Conservation (phyloP, 2,888 invertebrate genomes). For the Stenichneumon culpator region DNA sequence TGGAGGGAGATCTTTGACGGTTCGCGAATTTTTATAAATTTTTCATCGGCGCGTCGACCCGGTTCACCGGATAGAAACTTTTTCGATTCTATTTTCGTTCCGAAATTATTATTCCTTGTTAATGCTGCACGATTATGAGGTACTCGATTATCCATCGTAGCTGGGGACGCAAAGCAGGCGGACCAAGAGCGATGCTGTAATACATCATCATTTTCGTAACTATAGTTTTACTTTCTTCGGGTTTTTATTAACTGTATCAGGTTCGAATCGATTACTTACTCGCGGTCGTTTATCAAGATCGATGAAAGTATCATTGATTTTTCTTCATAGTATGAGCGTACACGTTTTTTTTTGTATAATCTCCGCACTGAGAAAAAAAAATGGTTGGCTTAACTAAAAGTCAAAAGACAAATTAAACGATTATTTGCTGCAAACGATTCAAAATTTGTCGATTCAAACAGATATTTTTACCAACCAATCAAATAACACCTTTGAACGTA, state of each 20-base stretch:
- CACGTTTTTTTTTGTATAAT: not conserved
- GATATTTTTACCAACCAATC: too few species aligned
- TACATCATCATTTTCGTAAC: not conserved
- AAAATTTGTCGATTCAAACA: too few species aligned
- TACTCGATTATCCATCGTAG: conserved; percentile 36
- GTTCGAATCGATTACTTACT: too few species aligned
- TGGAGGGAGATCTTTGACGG: not conserved
- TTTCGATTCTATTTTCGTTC: not conserved
- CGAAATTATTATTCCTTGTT: not conserved
- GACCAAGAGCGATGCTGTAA: not conserved
- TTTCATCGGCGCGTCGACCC: conserved; percentile 20
- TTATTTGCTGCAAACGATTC: too few species aligned
- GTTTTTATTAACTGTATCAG: too few species aligned
- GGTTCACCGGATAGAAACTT: not conserved
- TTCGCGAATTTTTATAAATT: conserved; percentile 17
- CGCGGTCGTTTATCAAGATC: too few species aligned
- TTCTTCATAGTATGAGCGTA: too few species aligned
- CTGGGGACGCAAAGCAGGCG: conserved; percentile 12
- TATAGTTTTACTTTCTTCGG: too few species aligned
- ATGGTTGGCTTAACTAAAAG: too few species aligned
- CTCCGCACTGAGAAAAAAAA: not conserved
- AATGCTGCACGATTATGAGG: conserved; percentile 10
- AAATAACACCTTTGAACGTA: too few species aligned
- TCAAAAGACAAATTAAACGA: too few species aligned
- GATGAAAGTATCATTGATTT: too few species aligned